Percentiles rank a stretch among this genome's conserved stretches.
phyloP scores from a whole-genome alignment of 1,140 invertebrate genomes.

The Cyphomyrmex costatus region DNA sequence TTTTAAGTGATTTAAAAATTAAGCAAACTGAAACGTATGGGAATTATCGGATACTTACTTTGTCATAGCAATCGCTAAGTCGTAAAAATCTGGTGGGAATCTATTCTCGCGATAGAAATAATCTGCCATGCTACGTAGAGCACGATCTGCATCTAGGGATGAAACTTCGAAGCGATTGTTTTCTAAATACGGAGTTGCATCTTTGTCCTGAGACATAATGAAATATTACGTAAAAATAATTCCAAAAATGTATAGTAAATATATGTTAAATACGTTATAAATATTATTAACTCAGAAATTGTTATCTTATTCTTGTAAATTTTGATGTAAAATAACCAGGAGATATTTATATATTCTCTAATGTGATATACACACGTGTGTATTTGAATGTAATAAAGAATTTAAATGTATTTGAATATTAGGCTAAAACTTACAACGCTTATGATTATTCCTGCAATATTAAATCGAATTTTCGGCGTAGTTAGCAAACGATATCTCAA shows the following conservation, averaged over 20 bases:
- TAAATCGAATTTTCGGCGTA: conserved; percentile 68
- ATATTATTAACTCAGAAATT: not conserved
- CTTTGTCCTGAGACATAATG: conserved; percentile 69
- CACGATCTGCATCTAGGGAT: conserved; percentile 76
- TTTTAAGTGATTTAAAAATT: not conserved
- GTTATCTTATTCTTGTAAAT: not conserved
- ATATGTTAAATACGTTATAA: not conserved
- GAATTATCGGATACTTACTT: conserved; percentile 58
- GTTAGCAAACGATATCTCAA: conserved; percentile 71
- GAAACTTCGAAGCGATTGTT: conserved; percentile 61
- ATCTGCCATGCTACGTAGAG: conserved; percentile 72
- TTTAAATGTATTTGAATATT: no score
- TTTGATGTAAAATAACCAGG: not conserved
- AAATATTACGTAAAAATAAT: conserved; percentile 3
- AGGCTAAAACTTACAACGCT: conserved; percentile 53
- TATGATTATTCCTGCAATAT: conserved; percentile 73
- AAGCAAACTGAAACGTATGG: not conserved
- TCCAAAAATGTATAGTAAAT: not conserved
- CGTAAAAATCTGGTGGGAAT: conserved; percentile 69
- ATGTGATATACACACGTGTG: no score
- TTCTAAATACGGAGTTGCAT: conserved; percentile 77
- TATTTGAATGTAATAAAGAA: not conserved
- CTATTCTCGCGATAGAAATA: conserved; percentile 78
- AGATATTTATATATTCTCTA: not conserved
- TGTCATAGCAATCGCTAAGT: conserved; percentile 73